Conservation (phyloP, 2,888 invertebrate genomes). For the Pimpla rufipes region DNA sequence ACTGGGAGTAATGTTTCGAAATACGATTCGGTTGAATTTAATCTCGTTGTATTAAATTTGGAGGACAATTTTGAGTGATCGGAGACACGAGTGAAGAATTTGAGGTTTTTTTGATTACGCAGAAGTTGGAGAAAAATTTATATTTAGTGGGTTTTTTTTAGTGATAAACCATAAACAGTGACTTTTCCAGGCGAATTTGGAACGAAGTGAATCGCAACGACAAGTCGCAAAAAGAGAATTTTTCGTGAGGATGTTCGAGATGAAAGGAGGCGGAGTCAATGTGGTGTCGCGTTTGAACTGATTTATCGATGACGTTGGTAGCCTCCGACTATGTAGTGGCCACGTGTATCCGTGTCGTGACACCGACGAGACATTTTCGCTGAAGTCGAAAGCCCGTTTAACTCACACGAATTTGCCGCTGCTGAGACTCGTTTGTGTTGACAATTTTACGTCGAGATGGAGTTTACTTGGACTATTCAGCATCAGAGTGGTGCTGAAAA, state of each 20-base stretch:
- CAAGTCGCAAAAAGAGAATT: background rate
- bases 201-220: background rate
- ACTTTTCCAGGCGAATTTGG: background rate
- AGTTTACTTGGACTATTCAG: slow-evolving; percentile 79
- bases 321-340: slow-evolving; percentile 66
- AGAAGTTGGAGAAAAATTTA: no score
- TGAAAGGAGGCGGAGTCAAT: slow-evolving; percentile 53
- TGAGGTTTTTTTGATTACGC: no score
- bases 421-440: background rate
- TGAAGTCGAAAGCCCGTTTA: slow-evolving; percentile 7
- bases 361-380: slow-evolving; percentile 46
- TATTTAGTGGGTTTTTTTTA: no score
- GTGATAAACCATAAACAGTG: background rate
- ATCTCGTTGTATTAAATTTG: no score
- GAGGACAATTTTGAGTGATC: background rate
- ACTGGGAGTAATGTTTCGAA: no score
- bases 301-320: slow-evolving; percentile 54
- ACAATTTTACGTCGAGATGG: slow-evolving; percentile 71
- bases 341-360: slow-evolving; percentile 53
- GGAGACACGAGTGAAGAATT: background rate
- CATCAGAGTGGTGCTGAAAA: slow-evolving; percentile 76
- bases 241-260: slow-evolving; percentile 57
- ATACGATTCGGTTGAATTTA: no score
- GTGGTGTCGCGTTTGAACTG: slow-evolving; percentile 44
- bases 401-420: background rate